Percentiles rank a stretch among this genome's conserved stretches.
Evolutionary conservation across 2,888 invertebrate species (phyloP).

Genomic region (Toxonevra muliebris): DNA sequence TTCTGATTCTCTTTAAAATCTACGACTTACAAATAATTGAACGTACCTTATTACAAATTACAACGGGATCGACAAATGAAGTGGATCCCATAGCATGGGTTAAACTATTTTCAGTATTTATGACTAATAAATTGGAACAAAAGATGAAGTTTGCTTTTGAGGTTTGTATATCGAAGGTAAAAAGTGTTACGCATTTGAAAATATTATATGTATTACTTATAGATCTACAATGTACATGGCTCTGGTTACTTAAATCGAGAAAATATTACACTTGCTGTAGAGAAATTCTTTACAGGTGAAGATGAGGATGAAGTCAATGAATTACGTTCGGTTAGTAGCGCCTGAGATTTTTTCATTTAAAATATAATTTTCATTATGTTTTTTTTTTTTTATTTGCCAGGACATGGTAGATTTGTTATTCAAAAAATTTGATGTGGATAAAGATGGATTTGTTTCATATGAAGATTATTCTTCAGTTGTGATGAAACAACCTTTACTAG

Average conservation of each 20-base stretch:
- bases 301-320: slow-evolving; percentile 81
- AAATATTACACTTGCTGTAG: slow-evolving; percentile 69
- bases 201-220: too few species aligned
- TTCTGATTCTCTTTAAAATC: slow-evolving; percentile 75
- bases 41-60: slow-evolving; percentile 70
- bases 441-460: slow-evolving; percentile 77
- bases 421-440: slow-evolving; percentile 78
- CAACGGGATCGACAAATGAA: slow-evolving; percentile 65
- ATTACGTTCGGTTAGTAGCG: slow-evolving; percentile 50
- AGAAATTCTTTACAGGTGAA: slow-evolving; percentile 66
- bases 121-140: slow-evolving; percentile 75
- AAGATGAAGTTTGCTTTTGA: slow-evolving; percentile 74
- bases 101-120: slow-evolving; percentile 73
- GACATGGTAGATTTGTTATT: slow-evolving; percentile 78
- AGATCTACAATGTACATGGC: slow-evolving; percentile 72
- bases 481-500: slow-evolving; percentile 70
- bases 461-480: slow-evolving; percentile 69
- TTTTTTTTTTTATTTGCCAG: slow-evolving; percentile 61
- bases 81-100: slow-evolving; percentile 72
- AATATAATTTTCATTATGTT: too few species aligned
- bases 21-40: slow-evolving; percentile 76
- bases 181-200: too few species aligned
- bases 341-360: slow-evolving; percentile 1
- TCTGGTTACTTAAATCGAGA: slow-evolving; percentile 75
- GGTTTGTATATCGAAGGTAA: slow-evolving; percentile 55